phyloP scores from a whole-genome alignment of 2,113 vertebrate species.

The Myotis brandtii region DNA sequence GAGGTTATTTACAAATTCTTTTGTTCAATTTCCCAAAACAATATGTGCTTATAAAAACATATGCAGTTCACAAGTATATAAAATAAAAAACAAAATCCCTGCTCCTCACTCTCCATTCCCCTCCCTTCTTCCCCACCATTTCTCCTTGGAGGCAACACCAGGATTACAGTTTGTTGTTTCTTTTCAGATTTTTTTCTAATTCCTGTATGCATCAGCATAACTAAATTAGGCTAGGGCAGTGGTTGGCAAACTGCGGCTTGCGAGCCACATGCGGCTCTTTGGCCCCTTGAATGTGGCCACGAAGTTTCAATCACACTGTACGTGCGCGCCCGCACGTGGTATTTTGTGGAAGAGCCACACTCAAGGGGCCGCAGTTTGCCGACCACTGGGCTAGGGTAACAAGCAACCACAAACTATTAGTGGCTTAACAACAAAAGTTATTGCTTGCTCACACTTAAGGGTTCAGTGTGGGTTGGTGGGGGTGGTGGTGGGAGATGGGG shows the following conservation, averaged over 20 bases:
- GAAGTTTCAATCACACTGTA: no score
- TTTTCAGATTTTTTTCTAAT: neutral
- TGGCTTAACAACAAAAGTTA: neutral
- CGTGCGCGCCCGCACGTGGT: no score
- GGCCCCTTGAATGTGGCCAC: no score
- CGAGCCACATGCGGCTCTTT: no score
- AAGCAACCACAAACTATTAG: neutral
- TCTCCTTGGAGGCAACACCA: neutral
- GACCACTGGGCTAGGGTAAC: neutral
- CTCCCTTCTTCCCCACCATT: neutral
- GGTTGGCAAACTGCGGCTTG: no score
- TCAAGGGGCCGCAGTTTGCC: no score
- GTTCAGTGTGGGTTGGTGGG: neutral
- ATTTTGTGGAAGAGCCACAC: no score
- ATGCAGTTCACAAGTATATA: neutral
- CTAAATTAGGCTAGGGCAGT: neutral
- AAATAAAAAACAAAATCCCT: neutral
- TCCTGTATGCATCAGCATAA: neutral
- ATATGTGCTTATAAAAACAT: neutral
- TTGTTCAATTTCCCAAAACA: neutral
- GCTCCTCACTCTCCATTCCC: accelerated
- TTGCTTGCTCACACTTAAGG: neutral
- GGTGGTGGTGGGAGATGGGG: accelerated
- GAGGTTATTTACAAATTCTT: neutral
- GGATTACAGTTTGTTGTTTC: neutral